phyloP scores from a whole-genome alignment of 1,140 invertebrate genomes.

The Homalodisca vitripennis region DNA sequence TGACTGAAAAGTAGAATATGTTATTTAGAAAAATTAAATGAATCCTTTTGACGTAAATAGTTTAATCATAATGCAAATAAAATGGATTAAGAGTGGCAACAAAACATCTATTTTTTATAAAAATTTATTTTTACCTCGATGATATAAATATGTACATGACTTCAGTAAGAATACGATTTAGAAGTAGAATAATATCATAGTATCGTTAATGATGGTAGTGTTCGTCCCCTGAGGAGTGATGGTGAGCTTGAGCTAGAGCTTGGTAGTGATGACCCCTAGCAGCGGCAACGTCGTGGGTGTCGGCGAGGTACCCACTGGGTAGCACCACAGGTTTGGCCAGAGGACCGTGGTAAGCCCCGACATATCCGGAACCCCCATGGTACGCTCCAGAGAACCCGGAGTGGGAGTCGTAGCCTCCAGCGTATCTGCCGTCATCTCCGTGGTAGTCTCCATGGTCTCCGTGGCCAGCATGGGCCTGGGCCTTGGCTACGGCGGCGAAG shows the following conservation, averaged over 20 bases:
- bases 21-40: too few relatives aligned
- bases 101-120: too few relatives aligned
- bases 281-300: slow-evolving; percentile 37
- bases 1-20: too few relatives aligned
- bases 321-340: slow-evolving; percentile 13
- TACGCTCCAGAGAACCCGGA: slow-evolving; percentile 6
- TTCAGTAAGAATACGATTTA: too few relatives aligned
- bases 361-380: slow-evolving; percentile 42
- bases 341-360: slow-evolving; percentile 25
- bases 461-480: slow-evolving; percentile 34
- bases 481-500: slow-evolving; percentile 55
- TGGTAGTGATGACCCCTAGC: slow-evolving; percentile 50
- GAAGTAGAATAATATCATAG: background rate
- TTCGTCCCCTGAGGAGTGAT: background rate
- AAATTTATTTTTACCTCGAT: too few relatives aligned
- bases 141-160: too few relatives aligned
- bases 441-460: background rate
- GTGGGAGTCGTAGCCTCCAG: slow-evolving; percentile 16
- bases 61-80: too few relatives aligned
- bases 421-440: slow-evolving; percentile 11
- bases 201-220: slow-evolving; percentile 4
- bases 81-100: too few relatives aligned
- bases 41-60: too few relatives aligned
- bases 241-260: slow-evolving; percentile 30
- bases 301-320: slow-evolving; percentile 49